These are phyloP conservation scores for Macaria liturata DNA, from an alignment of 2,888 invertebrate species.

Conservation along the genomic window DNA sequence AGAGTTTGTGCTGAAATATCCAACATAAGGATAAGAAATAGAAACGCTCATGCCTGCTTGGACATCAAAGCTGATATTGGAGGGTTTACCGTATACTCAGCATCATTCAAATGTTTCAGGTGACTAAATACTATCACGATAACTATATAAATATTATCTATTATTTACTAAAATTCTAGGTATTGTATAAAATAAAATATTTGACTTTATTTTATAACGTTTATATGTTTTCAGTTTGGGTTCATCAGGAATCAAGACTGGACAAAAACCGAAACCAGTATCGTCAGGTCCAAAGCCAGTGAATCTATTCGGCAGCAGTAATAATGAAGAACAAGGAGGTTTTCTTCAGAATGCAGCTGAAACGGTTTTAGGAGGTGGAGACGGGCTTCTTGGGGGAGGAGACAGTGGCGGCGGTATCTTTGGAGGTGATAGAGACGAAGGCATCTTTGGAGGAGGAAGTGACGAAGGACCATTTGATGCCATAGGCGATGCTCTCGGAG, in stretches of 20 bases:
- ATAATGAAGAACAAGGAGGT: conserved; percentile 53
- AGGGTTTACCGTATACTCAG: conserved; percentile 82
- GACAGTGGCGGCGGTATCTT: conserved; percentile 26
- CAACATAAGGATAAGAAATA: conserved; percentile 90
- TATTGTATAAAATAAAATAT: too few species aligned
- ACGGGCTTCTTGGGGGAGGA: conserved; percentile 38
- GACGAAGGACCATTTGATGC: conserved; percentile 63
- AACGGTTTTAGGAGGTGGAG: conserved; percentile 43
- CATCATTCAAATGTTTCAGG: conserved; percentile 80
- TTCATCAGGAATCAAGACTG: conserved; percentile 69
- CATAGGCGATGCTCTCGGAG: conserved; percentile 71
- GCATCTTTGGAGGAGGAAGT: conserved; percentile 31
- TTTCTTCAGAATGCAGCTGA: conserved; percentile 57
- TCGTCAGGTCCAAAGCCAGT: conserved; percentile 69
- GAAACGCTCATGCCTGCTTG: conserved; percentile 91
- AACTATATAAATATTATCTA: too few species aligned
- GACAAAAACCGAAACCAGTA: conserved; percentile 71
- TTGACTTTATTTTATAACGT: not conserved
- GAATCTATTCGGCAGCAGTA: conserved; percentile 65
- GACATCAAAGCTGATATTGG: conserved; percentile 87
- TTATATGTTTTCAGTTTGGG: conserved; percentile 61
- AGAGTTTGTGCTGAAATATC: conserved; percentile 90
- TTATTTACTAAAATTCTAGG: too few species aligned
- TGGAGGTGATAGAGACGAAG: conserved; percentile 32
- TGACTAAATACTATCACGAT: conserved; percentile 38